These are phyloP conservation scores for Phthorimaea operculella DNA, from an alignment of 1,140 invertebrate genomes.

Conservation along the genomic window DNA sequence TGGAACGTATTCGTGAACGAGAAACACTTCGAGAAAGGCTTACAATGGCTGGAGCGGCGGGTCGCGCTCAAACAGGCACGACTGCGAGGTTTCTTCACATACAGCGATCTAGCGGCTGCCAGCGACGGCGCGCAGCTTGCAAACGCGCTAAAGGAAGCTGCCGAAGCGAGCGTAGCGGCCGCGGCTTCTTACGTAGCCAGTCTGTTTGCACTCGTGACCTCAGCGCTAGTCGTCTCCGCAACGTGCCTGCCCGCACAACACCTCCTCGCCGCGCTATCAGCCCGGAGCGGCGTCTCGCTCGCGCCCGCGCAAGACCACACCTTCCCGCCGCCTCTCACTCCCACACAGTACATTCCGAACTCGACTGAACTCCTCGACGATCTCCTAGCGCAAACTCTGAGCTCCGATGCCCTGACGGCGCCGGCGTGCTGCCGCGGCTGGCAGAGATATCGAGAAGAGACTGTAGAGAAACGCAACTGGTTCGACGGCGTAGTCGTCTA, in stretches of 20 bases:
- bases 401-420: conserved; percentile 33
- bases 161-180: conserved; percentile 73
- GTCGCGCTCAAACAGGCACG: conserved; percentile 78
- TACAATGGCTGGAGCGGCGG: conserved; percentile 75
- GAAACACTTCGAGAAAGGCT: conserved; percentile 74
- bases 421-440: conserved; percentile 38
- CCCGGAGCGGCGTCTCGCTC: conserved; percentile 13
- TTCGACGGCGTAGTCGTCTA: conserved; percentile 22
- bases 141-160: conserved; percentile 53
- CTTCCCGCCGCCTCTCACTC: conserved; percentile 5
- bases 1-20: conserved; percentile 85
- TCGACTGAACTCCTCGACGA: conserved; percentile 9
- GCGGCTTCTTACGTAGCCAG: conserved; percentile 78
- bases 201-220: conserved; percentile 77
- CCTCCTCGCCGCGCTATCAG: conserved; percentile 12
- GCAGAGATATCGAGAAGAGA: conserved; percentile 28
- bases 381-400: conserved; percentile 12
- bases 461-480: conserved; percentile 24
- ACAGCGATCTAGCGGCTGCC: conserved; percentile 80
- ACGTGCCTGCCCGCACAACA: conserved; percentile 22
- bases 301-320: neutral
- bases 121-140: conserved; percentile 65
- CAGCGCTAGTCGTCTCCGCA: conserved; percentile 73
- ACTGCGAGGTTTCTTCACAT: conserved; percentile 86
- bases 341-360: conserved; percentile 1